A percentile compares a stretch with the other conserved stretches of the same genome.
These are phyloP conservation scores for Drosophila neotestacea DNA, from an alignment of 2,888 invertebrate species.

Conservation along the genomic window DNA sequence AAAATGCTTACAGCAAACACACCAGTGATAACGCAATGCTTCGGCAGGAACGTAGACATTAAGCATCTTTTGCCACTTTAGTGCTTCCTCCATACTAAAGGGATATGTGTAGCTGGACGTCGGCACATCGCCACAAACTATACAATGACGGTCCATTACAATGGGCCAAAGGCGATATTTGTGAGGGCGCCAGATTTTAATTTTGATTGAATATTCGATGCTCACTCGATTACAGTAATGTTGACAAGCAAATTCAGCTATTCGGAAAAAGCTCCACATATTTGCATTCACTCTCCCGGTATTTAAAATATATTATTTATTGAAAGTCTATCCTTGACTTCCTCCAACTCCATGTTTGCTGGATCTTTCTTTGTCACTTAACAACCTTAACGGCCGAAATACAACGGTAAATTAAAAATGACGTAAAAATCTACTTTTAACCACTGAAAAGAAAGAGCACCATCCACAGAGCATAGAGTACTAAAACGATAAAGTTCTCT, in stretches of 20 bases:
- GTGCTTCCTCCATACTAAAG: conserved; percentile 44
- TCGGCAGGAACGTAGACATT: conserved; percentile 30
- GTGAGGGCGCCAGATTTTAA: conserved; percentile 21
- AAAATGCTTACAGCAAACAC: conserved; percentile 57
- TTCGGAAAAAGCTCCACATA: not conserved
- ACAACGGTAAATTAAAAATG: no score
- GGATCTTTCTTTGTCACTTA: no score
- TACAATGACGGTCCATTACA: conserved; percentile 63
- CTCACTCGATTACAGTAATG: not conserved
- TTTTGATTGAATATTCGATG: conserved; percentile 47
- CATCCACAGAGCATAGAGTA: no score
- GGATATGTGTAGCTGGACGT: conserved; percentile 39
- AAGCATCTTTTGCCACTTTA: conserved; percentile 52
- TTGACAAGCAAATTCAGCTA: conserved; percentile 1
- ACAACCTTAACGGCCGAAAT: no score
- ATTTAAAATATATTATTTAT: no score
- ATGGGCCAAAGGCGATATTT: conserved; percentile 34
- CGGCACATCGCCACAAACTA: conserved; percentile 60
- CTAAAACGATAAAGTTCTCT: no score
- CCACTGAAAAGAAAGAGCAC: no score
- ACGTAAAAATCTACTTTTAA: no score
- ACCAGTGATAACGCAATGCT: conserved; percentile 37
- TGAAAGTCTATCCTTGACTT: no score
- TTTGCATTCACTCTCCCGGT: no score
- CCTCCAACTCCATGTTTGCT: no score